phyloP scores from a whole-genome alignment of 2,113 vertebrate species.

The Sander vitreus region DNA sequence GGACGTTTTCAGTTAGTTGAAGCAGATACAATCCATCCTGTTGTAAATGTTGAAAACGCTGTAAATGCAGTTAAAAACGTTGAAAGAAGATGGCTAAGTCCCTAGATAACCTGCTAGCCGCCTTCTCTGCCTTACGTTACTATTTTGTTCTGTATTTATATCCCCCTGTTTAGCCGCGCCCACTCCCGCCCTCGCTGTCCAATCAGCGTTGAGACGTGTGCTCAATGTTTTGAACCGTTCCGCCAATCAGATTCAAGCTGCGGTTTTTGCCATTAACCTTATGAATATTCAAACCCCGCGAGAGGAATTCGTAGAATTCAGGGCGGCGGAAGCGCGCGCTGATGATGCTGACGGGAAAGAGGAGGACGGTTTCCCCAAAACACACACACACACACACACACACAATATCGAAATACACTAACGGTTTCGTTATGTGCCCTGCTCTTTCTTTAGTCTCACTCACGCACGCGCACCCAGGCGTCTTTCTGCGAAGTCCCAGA shows the following conservation, averaged over 20 bases:
- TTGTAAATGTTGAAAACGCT: too few relatives aligned
- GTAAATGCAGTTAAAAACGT: neutral
- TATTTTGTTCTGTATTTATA: slow-evolving; percentile 35
- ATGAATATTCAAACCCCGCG: slow-evolving; percentile 61
- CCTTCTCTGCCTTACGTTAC: neutral
- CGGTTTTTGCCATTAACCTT: neutral
- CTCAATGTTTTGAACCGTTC: slow-evolving; percentile 63
- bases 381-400: neutral
- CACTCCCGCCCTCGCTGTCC: neutral
- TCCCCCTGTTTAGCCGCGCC: fast-evolving
- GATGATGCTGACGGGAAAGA: slow-evolving; percentile 37
- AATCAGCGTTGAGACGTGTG: slow-evolving; percentile 43
- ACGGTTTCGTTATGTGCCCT: too few relatives aligned
- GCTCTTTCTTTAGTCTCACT: neutral
- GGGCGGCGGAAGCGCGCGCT: neutral
- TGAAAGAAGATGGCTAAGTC: too few relatives aligned
- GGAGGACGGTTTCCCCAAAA: slow-evolving; percentile 17
- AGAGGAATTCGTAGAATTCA: slow-evolving; percentile 56
- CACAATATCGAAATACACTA: neutral
- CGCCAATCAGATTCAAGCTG: slow-evolving; percentile 33
- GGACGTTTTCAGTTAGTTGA: neutral
- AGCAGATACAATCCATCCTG: slow-evolving; percentile 28
- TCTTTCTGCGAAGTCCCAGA: too few relatives aligned
- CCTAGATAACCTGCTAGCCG: neutral
- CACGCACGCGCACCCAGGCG: neutral